These are phyloP conservation scores for Drosophila tanythrix DNA, from an alignment of 2,888 invertebrate species.

Conservation along the genomic window DNA sequence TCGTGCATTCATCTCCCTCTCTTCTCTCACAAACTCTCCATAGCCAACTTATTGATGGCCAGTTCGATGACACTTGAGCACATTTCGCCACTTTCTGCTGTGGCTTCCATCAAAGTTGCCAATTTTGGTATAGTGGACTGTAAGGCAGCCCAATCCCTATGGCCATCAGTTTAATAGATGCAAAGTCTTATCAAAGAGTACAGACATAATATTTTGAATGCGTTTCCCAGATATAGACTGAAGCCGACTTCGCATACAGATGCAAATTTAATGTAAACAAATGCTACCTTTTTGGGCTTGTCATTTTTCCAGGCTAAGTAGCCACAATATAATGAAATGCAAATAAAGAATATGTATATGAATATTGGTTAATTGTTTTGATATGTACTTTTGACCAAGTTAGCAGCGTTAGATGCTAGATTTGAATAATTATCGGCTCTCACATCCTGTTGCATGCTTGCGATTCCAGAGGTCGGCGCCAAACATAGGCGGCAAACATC, in stretches of 20 bases:
- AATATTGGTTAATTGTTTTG: background rate
- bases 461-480: constrained; percentile 6
- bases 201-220: background rate
- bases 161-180: background rate
- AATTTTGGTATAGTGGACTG: background rate
- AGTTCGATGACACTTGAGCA: constrained; percentile 24
- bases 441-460: constrained; percentile 14
- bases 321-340: background rate
- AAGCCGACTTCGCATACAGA: background rate
- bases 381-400: background rate
- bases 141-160: too few relatives aligned
- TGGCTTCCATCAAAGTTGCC: constrained; percentile 18
- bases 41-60: constrained; percentile 35
- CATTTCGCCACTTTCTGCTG: constrained; percentile 50
- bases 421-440: background rate
- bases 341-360: background rate
- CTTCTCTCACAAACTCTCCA: background rate
- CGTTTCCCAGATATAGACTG: background rate
- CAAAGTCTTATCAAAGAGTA: background rate
- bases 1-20: too few relatives aligned
- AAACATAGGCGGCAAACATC: constrained; percentile 40
- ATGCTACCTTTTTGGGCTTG: background rate
- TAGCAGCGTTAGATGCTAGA: background rate
- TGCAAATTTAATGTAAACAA: background rate
- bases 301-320: background rate